A percentile compares a stretch with the other conserved stretches of the same genome.
Conservation (phyloP, 2,888 invertebrate genomes). For the Sycophila texana region DNA sequence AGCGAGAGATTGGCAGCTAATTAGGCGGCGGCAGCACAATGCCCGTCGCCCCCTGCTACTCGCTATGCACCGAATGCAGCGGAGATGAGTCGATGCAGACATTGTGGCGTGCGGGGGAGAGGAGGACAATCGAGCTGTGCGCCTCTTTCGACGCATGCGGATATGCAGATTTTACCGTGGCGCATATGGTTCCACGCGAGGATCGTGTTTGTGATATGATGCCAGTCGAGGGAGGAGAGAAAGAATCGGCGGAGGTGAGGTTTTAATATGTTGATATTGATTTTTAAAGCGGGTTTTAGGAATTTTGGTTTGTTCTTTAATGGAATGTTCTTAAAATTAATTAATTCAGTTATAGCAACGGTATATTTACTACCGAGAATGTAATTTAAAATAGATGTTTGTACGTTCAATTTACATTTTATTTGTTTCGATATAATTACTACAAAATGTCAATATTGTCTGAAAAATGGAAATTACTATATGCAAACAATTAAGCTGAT, state of each 20-base stretch:
- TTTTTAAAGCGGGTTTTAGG: too few species aligned
- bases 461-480: not conserved
- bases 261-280: too few species aligned
- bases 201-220: conserved; percentile 18
- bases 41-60: not conserved
- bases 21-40: conserved; percentile 35
- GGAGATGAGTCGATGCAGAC: conserved; percentile 20
- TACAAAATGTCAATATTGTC: too few species aligned
- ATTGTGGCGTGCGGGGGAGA: not conserved
- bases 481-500: too few species aligned
- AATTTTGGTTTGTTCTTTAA: too few species aligned
- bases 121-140: conserved; percentile 18
- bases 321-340: too few species aligned
- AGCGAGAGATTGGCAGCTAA: conserved; percentile 44
- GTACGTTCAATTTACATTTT: not conserved
- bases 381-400: not conserved
- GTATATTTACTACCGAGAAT: not conserved
- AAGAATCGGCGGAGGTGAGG: conserved; percentile 7
- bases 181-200: not conserved
- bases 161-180: not conserved
- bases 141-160: not conserved
- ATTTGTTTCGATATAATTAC: too few species aligned
- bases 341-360: too few species aligned
- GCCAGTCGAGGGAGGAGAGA: not conserved
- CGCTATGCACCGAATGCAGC: not conserved